Evolutionary conservation across 2,888 invertebrate genomes (phyloP), one percentile per base, ranked within the genome.

Genomic region (Eutolmus rufibarbis): DNA sequence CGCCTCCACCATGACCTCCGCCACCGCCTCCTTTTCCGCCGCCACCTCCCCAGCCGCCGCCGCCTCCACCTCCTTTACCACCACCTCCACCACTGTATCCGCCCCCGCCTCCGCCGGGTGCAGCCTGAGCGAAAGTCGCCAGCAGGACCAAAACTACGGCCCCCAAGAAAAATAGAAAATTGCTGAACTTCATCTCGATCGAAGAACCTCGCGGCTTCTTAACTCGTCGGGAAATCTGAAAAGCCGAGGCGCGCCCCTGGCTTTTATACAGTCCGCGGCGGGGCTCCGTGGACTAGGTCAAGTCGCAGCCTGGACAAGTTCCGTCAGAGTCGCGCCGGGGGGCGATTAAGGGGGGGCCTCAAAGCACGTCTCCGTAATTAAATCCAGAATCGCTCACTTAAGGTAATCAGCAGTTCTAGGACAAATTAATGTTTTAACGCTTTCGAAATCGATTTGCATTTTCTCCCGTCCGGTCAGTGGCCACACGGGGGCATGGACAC

Each of bases 11-110:
- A 40, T 87, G 51, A 1, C 79, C 56, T 1, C 84, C 78, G 1
- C 82, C 46, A 5, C 23, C 14, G 31, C 77, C 86, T 34, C 89
- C 88, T 9, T 82, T 51, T 34, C 88, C 79, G 28, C 87, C 82
- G 12, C 88, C 87, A 23, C 88, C 34, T 1, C 34, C 34, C 4
- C 7, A 7, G 28, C 89, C 79, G 5, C 74, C 79, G 8, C 84
- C 77, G 0, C 82, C 46, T 7, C 23, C 12, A 43, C 77, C 77
- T 0, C 82, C 46, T 7, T n/a, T 5, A 31, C 77, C 86, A 34
- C 89, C 88, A 7, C 85, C 57, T 19, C 87, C 89, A 23, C 88
- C 88, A 66, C 89, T 89, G 12, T 88, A 66, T 37, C 86, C 79
- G 8, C 88, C 89, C 2, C 12, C 9, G 0, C 88, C 88, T n/a